Percentiles rank a stretch among this genome's conserved stretches.
phyloP scores from a whole-genome alignment of 2,888 invertebrate genomes.

The Anaspis maculata region DNA sequence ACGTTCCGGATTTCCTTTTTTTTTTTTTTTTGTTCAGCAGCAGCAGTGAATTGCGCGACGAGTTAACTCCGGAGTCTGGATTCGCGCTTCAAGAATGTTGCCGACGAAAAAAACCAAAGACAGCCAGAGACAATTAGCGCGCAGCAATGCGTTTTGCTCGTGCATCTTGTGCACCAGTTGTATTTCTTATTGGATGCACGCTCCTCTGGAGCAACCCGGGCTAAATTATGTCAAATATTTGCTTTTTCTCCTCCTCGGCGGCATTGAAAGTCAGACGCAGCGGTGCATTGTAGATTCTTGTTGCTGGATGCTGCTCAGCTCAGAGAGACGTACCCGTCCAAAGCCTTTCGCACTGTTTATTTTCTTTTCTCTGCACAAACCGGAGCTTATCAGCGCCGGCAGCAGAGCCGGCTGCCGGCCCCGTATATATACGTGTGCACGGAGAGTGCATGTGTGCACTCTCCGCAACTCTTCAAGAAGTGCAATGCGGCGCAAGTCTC shows the following conservation, averaged over 20 bases:
- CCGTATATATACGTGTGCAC: no score
- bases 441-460: no score
- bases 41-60: no score
- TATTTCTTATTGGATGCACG: background rate
- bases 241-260: constrained; percentile 10
- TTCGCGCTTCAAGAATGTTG: no score
- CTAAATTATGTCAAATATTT: constrained; percentile 16
- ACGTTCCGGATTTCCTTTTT: no score
- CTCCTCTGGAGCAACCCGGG: constrained; percentile 9
- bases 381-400: constrained; percentile 28
- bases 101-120: no score
- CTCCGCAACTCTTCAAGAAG: constrained; percentile 22
- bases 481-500: constrained; percentile 31
- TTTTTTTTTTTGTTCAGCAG: no score
- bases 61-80: no score
- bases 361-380: constrained; percentile 14
- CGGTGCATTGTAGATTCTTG: constrained; percentile 17
- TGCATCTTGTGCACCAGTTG: background rate
- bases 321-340: constrained; percentile 13
- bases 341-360: constrained; percentile 23
- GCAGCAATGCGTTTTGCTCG: background rate
- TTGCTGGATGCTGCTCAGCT: constrained; percentile 8
- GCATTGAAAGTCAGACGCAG: constrained; percentile 9
- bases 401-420: no score
- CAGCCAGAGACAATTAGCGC: no score